Base-by-base conservation (phyloP, 2,797 vertebrate species). In the Sebastes cheni region DNA sequence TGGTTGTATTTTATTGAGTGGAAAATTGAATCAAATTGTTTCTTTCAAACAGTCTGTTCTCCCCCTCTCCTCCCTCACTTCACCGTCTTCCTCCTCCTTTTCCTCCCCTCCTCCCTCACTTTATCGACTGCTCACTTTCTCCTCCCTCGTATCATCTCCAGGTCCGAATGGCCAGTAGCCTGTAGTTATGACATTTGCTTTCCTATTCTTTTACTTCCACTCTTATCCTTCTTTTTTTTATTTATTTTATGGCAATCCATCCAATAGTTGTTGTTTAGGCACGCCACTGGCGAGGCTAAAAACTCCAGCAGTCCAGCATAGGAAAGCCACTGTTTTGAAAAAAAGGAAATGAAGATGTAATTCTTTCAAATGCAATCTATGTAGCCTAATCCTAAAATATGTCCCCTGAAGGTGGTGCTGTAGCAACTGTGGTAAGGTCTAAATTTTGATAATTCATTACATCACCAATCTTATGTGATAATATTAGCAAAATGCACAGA, bases 11-110 rank as follows among this genome's bases (percentile, higher is more conserved):
- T 99, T 99, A 99, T 99, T 97, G 98, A 98, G 96, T 97, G 97
- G 97, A 98, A 98, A 99, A 99, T 98, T 99, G 97, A 99, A 99
- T 98, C 97, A 98, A 98, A 98, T 98, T 97, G 97, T 97, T 97
- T 97, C 96, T 97, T 97, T 97, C 97, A 97, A 97, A 97, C 97
- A 96, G 94, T 94, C 93, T 92, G 88, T 91, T 90, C 88, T 80
- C 71, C 77, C 82, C 68, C 18, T 50, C 42, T 46, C n/a, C 77
- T 72, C 78, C 70, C 56, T 80, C 83, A 34, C 76, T 67, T 61
- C 83, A 72, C 75, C 75, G 22, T 60, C 32, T 54, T 66, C 56
- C 14, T 52, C n/a, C 60, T 39, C 27, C 13, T 50, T 46, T 67
- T 72, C 55, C 58, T 86, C 55, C 39, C 25, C 13, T 81, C 77